Conservation (phyloP, 2,797 vertebrate genomes). For the Falco naumanni region DNA sequence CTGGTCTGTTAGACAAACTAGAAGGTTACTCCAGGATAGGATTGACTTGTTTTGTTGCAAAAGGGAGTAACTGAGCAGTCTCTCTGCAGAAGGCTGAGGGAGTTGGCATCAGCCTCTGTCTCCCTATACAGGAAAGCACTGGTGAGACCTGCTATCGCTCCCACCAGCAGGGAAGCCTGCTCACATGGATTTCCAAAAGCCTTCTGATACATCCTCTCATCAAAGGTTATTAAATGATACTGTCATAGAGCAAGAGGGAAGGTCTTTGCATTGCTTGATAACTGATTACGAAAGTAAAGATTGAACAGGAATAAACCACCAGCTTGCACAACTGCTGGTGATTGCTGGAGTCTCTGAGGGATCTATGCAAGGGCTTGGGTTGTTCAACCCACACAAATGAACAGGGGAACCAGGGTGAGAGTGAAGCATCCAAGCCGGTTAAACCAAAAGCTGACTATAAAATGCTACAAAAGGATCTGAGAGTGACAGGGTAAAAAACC, state of each 20-base stretch:
- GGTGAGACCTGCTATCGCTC: background rate
- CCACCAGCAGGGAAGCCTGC: fast-evolving
- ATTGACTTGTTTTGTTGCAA: background rate
- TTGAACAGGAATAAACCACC: background rate
- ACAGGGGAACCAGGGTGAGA: background rate
- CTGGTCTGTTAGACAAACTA: background rate
- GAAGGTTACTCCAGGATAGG: background rate
- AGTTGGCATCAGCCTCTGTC: background rate
- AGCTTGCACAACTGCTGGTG: background rate
- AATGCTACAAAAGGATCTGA: background rate
- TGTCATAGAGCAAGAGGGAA: background rate
- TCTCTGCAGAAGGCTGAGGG: background rate
- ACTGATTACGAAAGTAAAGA: background rate
- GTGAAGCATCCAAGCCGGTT: background rate
- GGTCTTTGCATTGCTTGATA: background rate
- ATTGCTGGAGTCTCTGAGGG: background rate
- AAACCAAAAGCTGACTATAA: background rate
- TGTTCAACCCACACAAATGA: background rate
- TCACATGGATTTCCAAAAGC: background rate
- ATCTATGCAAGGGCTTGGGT: background rate
- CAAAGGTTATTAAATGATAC: background rate
- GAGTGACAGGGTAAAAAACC: background rate
- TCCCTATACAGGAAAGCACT: background rate
- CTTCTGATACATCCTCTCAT: background rate
- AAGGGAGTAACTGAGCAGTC: background rate